These are phyloP conservation scores for Avahi laniger DNA, from an alignment of 2,797 vertebrate genomes.

Conservation along the genomic window DNA sequence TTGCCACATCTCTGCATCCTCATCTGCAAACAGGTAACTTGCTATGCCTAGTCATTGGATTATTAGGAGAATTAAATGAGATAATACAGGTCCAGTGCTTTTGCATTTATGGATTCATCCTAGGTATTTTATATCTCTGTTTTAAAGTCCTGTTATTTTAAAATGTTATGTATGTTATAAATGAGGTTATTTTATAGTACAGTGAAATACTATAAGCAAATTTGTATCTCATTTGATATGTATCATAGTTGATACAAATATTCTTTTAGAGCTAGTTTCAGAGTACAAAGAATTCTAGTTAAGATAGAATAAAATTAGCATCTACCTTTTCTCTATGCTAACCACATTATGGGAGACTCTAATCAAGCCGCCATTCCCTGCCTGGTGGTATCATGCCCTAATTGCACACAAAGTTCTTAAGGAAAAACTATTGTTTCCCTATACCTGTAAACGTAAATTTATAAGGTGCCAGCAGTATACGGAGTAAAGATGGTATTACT, in stretches of 20 bases:
- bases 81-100: neutral
- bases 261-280: neutral
- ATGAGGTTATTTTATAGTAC: neutral
- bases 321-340: neutral
- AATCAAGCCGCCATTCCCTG: neutral
- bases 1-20: neutral
- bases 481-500: neutral
- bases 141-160: neutral
- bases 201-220: neutral
- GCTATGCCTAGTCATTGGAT: neutral
- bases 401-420: neutral
- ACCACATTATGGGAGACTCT: neutral
- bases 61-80: neutral
- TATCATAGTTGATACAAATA: neutral
- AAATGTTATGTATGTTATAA: neutral
- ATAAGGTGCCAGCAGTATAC: neutral
- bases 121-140: neutral
- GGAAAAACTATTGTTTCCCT: neutral
- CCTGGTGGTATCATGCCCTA: neutral
- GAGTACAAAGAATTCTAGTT: neutral
- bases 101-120: neutral
- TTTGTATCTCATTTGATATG: neutral
- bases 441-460: neutral
- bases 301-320: neutral
- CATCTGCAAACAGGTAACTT: neutral